Percentiles rank a stretch among this genome's conserved stretches.
Evolutionary conservation across 2,113 vertebrate species (phyloP).

Genomic region (Festucalex cinctus): DNA sequence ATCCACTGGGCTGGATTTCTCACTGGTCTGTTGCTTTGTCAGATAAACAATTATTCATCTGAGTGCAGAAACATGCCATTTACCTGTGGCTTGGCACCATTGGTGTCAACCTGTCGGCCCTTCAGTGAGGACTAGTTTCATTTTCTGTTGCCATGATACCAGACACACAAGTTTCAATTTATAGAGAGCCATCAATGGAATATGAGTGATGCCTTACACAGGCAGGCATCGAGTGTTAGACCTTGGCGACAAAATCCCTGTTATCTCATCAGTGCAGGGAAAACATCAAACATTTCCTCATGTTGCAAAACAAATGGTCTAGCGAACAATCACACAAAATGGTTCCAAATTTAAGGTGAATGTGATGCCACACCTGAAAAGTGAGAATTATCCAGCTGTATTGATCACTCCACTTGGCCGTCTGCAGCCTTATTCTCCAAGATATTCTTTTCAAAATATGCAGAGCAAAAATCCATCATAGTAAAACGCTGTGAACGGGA

Average conservation of each 20-base stretch:
- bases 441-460: constrained; percentile 34
- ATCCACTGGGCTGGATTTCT: constrained; percentile 59
- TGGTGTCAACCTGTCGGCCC: constrained; percentile 30
- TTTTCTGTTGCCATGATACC: constrained; percentile 42
- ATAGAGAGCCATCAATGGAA: constrained; percentile 13
- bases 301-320: constrained; percentile 9
- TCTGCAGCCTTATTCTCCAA: background rate
- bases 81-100: constrained; percentile 35
- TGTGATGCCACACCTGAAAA: constrained; percentile 13
- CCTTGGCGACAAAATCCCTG: constrained; percentile 13
- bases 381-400: constrained; percentile 15
- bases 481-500: constrained; percentile 31
- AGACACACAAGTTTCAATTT: constrained; percentile 37
- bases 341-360: constrained; percentile 9
- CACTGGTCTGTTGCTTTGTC: constrained; percentile 46
- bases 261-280: constrained; percentile 10
- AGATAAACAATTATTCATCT: constrained; percentile 70
- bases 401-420: constrained; percentile 28
- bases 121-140: constrained; percentile 29
- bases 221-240: constrained; percentile 3
- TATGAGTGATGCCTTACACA: constrained; percentile 31
- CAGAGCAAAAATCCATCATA: constrained; percentile 29
- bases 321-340: constrained; percentile 21
- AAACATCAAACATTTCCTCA: constrained; percentile 10
- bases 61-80: constrained; percentile 37